These are phyloP conservation scores for Drosophila athabasca DNA, from an alignment of 1,140 invertebrate species.

Conservation along the genomic window DNA sequence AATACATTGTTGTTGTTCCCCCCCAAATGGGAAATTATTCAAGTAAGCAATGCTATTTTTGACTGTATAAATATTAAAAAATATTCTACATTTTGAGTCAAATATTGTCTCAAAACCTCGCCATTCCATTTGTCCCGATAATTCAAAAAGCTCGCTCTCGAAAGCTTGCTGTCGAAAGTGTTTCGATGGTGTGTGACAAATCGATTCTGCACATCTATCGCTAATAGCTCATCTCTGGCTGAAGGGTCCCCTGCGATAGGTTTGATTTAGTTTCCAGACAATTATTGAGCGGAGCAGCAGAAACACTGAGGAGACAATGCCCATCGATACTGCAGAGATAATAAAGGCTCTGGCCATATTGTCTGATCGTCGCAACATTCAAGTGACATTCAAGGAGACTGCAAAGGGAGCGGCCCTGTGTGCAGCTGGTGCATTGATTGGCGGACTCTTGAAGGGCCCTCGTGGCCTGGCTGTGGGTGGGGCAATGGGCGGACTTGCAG, in stretches of 20 bases:
- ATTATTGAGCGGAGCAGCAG: background rate
- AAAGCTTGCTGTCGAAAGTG: too few relatives aligned
- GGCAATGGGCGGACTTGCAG: constrained; percentile 3
- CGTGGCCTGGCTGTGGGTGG: constrained; percentile 19
- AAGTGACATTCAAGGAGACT: constrained; percentile 8
- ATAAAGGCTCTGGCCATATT: constrained; percentile 3
- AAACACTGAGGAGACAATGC: background rate
- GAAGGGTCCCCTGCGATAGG: too few relatives aligned
- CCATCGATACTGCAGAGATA: background rate
- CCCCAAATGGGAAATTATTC: background rate
- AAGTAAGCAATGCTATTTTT: background rate
- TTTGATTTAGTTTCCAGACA: constrained; percentile 3
- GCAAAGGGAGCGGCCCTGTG: constrained; percentile 24
- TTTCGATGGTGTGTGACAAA: too few relatives aligned
- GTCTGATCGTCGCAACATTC: constrained; percentile 4
- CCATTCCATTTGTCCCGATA: too few relatives aligned
- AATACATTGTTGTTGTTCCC: constrained; percentile 4
- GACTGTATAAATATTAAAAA: too few relatives aligned
- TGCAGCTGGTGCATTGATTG: constrained; percentile 2
- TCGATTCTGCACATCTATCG: background rate
- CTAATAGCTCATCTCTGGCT: background rate
- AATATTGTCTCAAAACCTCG: too few relatives aligned
- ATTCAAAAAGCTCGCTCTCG: too few relatives aligned
- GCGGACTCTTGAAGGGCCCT: constrained; percentile 13
- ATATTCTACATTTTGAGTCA: too few relatives aligned